Evolutionary conservation across 2,888 invertebrate species (phyloP).

Genomic region (Rotaria macrura): DNA sequence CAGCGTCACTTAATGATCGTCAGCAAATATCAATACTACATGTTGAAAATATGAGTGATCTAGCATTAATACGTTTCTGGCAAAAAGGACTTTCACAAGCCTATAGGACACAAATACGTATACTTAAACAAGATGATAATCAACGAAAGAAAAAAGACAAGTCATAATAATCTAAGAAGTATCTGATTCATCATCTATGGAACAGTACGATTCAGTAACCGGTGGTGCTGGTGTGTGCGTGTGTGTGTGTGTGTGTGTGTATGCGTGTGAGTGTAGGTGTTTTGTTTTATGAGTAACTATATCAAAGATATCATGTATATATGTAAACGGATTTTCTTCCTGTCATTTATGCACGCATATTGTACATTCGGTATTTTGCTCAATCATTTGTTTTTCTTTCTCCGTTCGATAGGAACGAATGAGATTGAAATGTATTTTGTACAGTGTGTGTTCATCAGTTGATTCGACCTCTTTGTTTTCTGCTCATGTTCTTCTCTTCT

Average conservation of each 20-base stretch:
- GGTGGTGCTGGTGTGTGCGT: not conserved
- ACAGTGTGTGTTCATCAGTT: not conserved
- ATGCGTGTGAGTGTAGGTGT: not conserved
- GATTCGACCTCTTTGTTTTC: not conserved
- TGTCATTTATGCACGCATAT: not conserved
- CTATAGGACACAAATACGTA: not conserved
- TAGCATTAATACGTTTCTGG: not conserved
- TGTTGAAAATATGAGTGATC: not conserved
- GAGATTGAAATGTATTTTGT: not conserved
- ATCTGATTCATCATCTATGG: not conserved
- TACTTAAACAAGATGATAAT: not conserved
- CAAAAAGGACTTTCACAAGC: not conserved
- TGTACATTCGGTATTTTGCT: conserved; percentile 12
- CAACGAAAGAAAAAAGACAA: not conserved
- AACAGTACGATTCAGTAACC: not conserved
- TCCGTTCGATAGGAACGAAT: not conserved
- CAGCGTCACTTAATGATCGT: not conserved
- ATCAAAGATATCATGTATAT: not conserved
- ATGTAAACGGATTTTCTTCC: not conserved
- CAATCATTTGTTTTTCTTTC: not conserved
- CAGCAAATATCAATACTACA: not conserved
- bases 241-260: not conserved
- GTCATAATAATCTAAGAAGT: not conserved
- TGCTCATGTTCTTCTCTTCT: not conserved
- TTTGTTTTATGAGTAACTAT: not conserved